Evolutionary conservation across 2,888 invertebrate genomes (phyloP).

Genomic region (Drosophila falleni): DNA sequence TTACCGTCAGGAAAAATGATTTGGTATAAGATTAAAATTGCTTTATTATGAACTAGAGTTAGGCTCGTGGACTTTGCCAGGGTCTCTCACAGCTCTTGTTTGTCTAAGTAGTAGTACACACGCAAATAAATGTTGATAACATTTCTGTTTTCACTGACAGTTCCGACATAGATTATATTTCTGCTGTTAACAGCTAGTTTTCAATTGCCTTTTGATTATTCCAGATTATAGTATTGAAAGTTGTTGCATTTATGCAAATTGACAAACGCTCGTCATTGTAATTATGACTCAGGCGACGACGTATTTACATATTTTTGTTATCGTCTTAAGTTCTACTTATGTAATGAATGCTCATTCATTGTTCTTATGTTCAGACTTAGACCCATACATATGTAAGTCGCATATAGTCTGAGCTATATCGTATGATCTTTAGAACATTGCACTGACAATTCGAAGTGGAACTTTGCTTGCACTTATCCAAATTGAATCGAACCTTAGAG

Average conservation of each 20-base stretch:
- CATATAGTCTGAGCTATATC: background rate
- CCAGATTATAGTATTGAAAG: constrained; percentile 15
- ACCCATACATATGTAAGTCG: background rate
- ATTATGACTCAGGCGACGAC: constrained; percentile 27
- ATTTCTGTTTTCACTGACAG: constrained; percentile 22
- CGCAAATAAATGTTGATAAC: constrained; percentile 25
- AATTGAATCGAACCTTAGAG: background rate
- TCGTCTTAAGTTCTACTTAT: constrained; percentile 26
- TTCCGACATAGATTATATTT: constrained; percentile 40
- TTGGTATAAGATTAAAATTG: background rate
- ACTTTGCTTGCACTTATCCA: background rate
- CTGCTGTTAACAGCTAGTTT: constrained; percentile 12
- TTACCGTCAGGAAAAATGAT: constrained; percentile 9
- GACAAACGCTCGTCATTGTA: constrained; percentile 7
- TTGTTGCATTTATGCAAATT: constrained; percentile 4
- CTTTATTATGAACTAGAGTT: background rate
- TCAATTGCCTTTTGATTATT: constrained; percentile 9
- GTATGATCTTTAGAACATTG: background rate
- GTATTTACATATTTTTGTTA: constrained; percentile 1
- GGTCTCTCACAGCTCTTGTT: constrained; percentile 10
- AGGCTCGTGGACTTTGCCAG: constrained; percentile 31
- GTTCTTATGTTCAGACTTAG: constrained; percentile 6
- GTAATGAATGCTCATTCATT: constrained; percentile 11
- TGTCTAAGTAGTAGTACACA: constrained; percentile 1
- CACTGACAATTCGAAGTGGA: background rate